phyloP scores from a whole-genome alignment of 2,888 invertebrate genomes.

The Zonitis immaculata region DNA sequence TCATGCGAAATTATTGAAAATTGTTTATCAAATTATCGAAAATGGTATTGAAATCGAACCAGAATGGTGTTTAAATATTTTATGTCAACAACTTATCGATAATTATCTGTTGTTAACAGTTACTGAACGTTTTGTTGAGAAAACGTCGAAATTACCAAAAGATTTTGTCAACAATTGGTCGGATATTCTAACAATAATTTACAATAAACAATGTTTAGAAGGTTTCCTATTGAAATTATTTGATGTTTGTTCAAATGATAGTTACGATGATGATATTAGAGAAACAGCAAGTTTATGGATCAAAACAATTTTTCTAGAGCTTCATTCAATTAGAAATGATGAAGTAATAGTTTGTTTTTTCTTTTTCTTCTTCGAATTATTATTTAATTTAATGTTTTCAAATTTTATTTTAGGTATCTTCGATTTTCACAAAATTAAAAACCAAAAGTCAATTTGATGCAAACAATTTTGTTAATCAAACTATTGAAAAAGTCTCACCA shows the following conservation, averaged over 20 bases:
- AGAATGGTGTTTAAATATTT: slow-evolving; percentile 12
- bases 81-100: slow-evolving; percentile 18
- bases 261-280: slow-evolving; percentile 15
- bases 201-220: slow-evolving; percentile 51
- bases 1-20: slow-evolving; percentile 1
- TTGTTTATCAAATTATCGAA: not conserved
- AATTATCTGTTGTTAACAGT: slow-evolving; percentile 15
- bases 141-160: slow-evolving; percentile 35
- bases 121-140: no score
- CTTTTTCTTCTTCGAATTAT: not conserved
- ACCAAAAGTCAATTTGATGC: not conserved
- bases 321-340: slow-evolving; percentile 22
- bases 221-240: slow-evolving; percentile 42
- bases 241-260: slow-evolving; percentile 23
- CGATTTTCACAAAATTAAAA: slow-evolving; percentile 9
- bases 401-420: not conserved
- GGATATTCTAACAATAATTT: slow-evolving; percentile 43
- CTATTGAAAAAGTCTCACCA: slow-evolving; percentile 3
- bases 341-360: slow-evolving; percentile 6
- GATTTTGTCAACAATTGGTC: slow-evolving; percentile 50
- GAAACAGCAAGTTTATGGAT: slow-evolving; percentile 37
- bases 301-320: slow-evolving; percentile 30
- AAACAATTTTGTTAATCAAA: slow-evolving; percentile 4
- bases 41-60: slow-evolving; percentile 3
- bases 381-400: no score